Percentiles rank a stretch among this genome's conserved stretches.
Evolutionary conservation across 1,140 invertebrate genomes (phyloP).

Genomic region (Lamellibrachia luymesi): DNA sequence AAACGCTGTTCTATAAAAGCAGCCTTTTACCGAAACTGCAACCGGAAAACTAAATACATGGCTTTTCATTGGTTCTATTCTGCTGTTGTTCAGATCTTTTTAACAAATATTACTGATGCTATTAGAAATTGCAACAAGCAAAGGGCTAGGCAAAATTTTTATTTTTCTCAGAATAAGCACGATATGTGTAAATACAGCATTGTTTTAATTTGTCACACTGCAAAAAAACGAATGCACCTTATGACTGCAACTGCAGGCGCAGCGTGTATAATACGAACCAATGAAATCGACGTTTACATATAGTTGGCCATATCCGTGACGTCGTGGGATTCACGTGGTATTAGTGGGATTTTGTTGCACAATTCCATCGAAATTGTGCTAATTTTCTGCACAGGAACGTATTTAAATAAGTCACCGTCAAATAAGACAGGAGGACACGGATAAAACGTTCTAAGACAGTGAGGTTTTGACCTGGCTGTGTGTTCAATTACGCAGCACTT

Average conservation of each 20-base stretch:
- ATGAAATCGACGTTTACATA: background rate
- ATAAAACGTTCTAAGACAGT: background rate
- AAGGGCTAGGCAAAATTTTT: background rate
- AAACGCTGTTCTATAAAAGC: background rate
- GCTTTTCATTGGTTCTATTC: background rate
- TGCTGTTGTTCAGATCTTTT: background rate
- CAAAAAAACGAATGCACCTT: background rate
- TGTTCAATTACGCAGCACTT: background rate
- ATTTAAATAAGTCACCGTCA: background rate
- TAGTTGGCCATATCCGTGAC: conserved; percentile 2
- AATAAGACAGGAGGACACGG: background rate
- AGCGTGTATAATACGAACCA: background rate
- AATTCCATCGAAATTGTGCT: background rate
- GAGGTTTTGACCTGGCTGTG: background rate
- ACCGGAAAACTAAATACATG: background rate
- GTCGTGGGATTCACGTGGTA: conserved; percentile 10
- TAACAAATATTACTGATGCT: background rate
- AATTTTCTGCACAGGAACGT: background rate
- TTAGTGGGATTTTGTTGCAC: conserved; percentile 13
- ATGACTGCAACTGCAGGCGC: background rate
- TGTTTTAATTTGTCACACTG: background rate
- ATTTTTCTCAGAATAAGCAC: too few species aligned
- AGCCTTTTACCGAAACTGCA: background rate
- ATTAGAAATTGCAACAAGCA: background rate
- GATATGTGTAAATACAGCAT: background rate